Conservation (phyloP, 2,888 invertebrate species). For the Monoplex corrugatus region DNA sequence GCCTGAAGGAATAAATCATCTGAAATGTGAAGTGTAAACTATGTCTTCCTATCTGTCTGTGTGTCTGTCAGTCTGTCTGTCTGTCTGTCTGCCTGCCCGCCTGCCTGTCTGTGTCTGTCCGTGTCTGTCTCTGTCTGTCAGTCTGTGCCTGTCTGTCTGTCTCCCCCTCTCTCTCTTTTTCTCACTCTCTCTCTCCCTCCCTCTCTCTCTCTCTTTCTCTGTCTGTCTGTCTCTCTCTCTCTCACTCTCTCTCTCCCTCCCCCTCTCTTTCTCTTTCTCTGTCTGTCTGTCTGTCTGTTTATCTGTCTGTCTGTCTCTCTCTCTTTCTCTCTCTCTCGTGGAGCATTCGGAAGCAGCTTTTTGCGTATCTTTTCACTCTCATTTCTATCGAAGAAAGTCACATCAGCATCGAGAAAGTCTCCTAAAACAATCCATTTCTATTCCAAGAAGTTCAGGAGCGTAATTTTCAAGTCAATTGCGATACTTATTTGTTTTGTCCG, state of each 20-base stretch:
- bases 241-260: not conserved
- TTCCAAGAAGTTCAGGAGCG: not conserved
- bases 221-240: conserved; percentile 7
- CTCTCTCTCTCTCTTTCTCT: not conserved
- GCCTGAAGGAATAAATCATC: no score
- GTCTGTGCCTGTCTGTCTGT: not conserved
- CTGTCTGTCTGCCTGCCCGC: not conserved
- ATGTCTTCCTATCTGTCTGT: not conserved
- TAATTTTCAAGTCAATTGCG: not conserved
- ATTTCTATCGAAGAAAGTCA: no score
- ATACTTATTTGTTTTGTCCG: not conserved
- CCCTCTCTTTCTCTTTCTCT: not conserved
- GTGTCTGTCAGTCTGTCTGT: no score
- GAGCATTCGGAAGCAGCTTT: not conserved
- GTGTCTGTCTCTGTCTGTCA: no score
- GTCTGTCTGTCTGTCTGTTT: conserved; percentile 17
- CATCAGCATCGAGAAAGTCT: no score
- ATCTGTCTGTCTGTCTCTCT: conserved; percentile 4
- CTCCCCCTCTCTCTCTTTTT: not conserved
- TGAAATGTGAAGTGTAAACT: no score
- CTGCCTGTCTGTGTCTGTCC: not conserved
- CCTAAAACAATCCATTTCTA: not conserved
- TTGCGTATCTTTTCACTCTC: not conserved
- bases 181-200: not conserved
- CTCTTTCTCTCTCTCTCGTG: not conserved